Evolutionary conservation across 92 coral and sea anemone species (phyloP).

Genomic region (Palythoa caribaeorum): DNA sequence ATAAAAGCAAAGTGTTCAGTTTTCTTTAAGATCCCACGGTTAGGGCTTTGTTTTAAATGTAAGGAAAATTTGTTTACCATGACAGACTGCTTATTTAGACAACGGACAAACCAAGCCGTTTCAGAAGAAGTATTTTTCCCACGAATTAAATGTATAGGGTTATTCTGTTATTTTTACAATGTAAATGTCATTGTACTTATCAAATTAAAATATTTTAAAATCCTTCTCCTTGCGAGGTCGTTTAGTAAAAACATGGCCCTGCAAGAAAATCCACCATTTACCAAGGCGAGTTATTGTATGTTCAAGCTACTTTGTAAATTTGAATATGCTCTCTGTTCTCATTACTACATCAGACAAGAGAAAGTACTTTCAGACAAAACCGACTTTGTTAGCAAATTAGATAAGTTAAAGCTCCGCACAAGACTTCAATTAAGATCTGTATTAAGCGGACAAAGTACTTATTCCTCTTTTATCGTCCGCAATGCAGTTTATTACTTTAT

Average conservation of each 20-base stretch:
- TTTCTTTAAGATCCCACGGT: neutral
- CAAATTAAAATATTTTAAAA: neutral
- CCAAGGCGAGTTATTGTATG: neutral
- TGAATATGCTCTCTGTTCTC: neutral
- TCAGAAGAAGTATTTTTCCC: neutral
- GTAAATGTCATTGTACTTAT: neutral
- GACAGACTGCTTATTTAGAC: neutral
- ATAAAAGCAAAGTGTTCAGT: neutral
- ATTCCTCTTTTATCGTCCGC: neutral
- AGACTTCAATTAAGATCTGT: neutral
- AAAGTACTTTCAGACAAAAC: neutral
- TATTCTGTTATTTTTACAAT: neutral
- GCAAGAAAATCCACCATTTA: neutral
- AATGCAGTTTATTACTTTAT: conserved; percentile 20
- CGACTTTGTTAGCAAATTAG: neutral
- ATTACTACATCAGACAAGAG: neutral
- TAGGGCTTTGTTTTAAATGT: conserved; percentile 6
- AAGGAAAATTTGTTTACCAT: conserved; percentile 12
- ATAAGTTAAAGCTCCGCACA: neutral
- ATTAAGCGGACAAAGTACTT: conserved; percentile 15
- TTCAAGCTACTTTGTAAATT: neutral
- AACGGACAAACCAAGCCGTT: neutral
- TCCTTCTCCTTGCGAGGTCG: neutral
- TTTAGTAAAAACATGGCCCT: neutral
- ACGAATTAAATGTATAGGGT: neutral